phyloP scores from a whole-genome alignment of 53 echinoderm and acorn worm genomes.

The Actinopyga echinites region DNA sequence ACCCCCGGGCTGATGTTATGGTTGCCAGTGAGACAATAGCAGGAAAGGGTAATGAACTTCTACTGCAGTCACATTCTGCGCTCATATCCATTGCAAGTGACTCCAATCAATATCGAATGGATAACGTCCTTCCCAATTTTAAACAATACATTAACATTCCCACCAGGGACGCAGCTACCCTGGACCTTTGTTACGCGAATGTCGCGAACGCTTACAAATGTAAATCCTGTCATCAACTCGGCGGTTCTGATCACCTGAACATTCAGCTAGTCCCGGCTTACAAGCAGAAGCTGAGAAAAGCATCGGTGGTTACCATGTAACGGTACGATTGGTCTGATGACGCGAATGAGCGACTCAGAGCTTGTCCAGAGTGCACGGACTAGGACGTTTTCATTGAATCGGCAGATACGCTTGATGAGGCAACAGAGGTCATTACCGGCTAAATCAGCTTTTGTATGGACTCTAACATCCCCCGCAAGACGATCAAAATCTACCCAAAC shows the following conservation, averaged over 20 bases:
- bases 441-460: not conserved
- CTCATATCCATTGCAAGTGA: too few species aligned
- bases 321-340: not conserved
- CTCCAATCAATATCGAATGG: not conserved
- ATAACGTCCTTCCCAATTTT: not conserved
- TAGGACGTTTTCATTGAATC: too few species aligned
- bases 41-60: too few species aligned
- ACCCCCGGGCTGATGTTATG: too few species aligned
- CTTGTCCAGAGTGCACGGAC: not conserved
- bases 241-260: too few species aligned
- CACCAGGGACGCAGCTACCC: not conserved
- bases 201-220: too few species aligned
- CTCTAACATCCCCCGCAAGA: not conserved
- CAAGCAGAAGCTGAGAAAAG: not conserved
- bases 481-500: not conserved
- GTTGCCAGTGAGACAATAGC: too few species aligned
- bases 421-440: not conserved
- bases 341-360: not conserved
- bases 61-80: too few species aligned
- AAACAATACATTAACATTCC: not conserved
- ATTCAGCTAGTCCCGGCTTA: not conserved
- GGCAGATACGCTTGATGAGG: too few species aligned
- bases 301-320: not conserved
- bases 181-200: not conserved
- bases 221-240: too few species aligned